Base-by-base conservation (phyloP, 1,140 invertebrate species). In the Phymastichus coffea region DNA sequence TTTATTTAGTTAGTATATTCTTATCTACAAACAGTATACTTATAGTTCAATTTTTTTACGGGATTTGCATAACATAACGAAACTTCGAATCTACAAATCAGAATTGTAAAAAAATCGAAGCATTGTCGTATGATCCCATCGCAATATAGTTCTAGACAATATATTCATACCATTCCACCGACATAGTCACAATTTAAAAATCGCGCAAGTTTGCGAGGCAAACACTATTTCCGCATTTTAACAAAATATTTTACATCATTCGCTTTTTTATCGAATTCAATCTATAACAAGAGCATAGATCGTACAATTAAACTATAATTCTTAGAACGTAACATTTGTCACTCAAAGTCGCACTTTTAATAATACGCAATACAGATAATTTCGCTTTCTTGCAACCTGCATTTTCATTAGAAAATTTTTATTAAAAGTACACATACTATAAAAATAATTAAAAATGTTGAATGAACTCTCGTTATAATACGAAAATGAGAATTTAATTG, bases 1-100 rank as follows among this genome's bases (percentile, higher is more conserved):
- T 55, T 49, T 56, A 12, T 61, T 60, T 53, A 52, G 28, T 37
- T 48, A 41, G 41, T 60, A 47, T 60, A 60, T 60, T 60, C 51
- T 60, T 60, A 60, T 60, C 57, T 60, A 60, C 57, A 60, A 60
- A 60, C 57, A 60, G 51, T 59, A 59, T 53, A 59, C 46, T 58
- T 58, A 58, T n/a, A n/a, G n/a, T n/a, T n/a, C n/a, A 51, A 44
- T 46, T 59, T 47, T 46, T 46, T 26, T 59, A 26, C 30, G 51
- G 51, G 41, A 60, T 54, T 54, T 33, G 38, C 10, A 60, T 40
- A 44, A 52, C 37, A 6, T 48, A 47, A 46, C 49, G 23, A 41
- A 35, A 58, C 38, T 59, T 52, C n/a, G 22, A 51, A 44, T 53
- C 22, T 20, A n/a, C 17, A 26, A 30, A 44, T 52, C 28, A 53